Conservation (phyloP, 2,888 invertebrate genomes). For the Rhagonycha fulva region DNA sequence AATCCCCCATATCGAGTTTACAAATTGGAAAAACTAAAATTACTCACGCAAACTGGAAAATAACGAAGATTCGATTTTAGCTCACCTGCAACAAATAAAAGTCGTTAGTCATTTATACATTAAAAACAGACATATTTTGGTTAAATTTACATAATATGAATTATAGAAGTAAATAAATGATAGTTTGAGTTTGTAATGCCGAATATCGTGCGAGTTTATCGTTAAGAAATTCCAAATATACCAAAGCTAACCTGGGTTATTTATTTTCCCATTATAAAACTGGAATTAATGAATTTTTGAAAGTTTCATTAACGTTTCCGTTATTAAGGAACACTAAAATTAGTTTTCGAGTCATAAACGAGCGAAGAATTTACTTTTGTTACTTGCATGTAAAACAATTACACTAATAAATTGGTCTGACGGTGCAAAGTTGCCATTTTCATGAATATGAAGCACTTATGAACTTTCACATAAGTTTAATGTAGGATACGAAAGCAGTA, state of each 20-base stretch:
- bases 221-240: not conserved
- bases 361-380: not conserved
- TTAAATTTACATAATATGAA: not conserved
- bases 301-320: not conserved
- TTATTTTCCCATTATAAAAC: not conserved
- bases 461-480: not conserved
- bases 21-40: not conserved
- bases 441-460: not conserved
- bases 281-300: not conserved
- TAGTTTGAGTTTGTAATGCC: not conserved
- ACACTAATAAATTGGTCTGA: not conserved
- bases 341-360: not conserved
- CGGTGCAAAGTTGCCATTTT: not conserved
- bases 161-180: not conserved
- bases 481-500: not conserved
- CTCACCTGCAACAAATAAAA: not conserved
- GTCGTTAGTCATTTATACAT: not conserved
- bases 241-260: not conserved
- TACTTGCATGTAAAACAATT: not conserved
- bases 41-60: not conserved
- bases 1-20: too few species aligned
- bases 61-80: too few species aligned
- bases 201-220: not conserved
- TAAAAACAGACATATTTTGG: not conserved
- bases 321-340: not conserved